These are phyloP conservation scores for Vulpes lagopus DNA, from an alignment of 2,113 vertebrate genomes.

Conservation along the genomic window DNA sequence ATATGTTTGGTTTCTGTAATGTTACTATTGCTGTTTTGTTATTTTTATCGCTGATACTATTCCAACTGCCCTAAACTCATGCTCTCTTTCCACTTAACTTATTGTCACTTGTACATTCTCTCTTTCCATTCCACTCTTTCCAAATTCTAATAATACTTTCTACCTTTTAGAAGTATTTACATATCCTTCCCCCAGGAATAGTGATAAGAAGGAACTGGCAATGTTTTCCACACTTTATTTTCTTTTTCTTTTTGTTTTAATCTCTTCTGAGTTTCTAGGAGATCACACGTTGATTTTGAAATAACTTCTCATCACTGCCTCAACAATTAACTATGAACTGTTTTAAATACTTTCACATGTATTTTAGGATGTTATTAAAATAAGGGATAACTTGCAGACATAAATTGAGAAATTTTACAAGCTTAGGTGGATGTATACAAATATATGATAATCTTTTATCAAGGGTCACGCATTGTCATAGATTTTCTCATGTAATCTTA, in stretches of 20 bases:
- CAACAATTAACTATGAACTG: neutral
- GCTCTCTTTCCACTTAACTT: neutral
- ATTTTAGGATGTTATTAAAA: neutral
- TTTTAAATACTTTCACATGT: neutral
- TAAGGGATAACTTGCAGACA: neutral
- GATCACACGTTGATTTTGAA: neutral
- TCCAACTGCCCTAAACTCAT: neutral
- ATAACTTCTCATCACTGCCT: neutral
- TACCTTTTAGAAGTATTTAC: neutral
- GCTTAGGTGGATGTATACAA: neutral
- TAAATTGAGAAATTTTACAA: neutral
- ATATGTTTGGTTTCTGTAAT: neutral
- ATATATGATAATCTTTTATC: neutral
- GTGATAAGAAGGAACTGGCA: neutral
- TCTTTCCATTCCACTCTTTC: neutral
- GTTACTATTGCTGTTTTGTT: neutral
- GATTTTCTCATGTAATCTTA: constrained; percentile 18
- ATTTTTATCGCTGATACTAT: neutral
- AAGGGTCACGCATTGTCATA: neutral
- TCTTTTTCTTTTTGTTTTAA: neutral
- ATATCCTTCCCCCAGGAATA: neutral
- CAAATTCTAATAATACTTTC: neutral
- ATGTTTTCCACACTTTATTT: neutral
- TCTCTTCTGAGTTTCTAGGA: neutral
- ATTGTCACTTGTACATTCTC: neutral